These are phyloP conservation scores for Hydrophis major DNA, from an alignment of 2,797 vertebrate genomes.

Conservation along the genomic window DNA sequence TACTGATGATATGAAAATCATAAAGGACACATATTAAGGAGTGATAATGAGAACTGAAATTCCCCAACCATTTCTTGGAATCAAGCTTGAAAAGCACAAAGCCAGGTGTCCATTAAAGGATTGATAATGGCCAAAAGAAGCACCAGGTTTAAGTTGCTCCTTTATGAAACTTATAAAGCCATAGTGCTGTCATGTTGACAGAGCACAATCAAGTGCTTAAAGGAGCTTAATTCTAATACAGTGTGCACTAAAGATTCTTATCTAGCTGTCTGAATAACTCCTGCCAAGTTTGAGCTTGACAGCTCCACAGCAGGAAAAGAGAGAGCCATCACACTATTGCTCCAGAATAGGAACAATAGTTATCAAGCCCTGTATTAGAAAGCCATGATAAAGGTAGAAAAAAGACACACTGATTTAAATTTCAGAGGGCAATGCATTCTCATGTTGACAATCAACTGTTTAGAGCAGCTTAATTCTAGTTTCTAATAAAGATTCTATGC, in stretches of 20 bases:
- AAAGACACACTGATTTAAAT: background rate
- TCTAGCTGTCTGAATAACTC: background rate
- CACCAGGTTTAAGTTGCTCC: background rate
- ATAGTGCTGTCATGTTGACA: background rate
- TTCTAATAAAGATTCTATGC: background rate
- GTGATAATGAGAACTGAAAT: background rate
- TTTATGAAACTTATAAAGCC: background rate
- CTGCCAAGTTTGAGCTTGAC: background rate
- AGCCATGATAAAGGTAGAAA: background rate
- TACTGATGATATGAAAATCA: background rate
- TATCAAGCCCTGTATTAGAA: background rate
- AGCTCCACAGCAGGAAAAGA: background rate
- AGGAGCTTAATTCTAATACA: background rate
- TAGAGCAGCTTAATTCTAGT: background rate
- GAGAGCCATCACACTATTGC: background rate
- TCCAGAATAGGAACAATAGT: background rate
- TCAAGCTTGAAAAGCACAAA: background rate
- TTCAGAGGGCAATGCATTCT: background rate
- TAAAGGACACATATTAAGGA: background rate
- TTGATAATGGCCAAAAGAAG: background rate
- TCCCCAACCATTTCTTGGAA: background rate
- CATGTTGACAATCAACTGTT: background rate
- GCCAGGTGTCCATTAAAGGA: background rate
- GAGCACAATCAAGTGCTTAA: background rate
- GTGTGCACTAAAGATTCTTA: background rate